phyloP scores from a whole-genome alignment of 2,888 invertebrate genomes.

The Drosophila niveifrons region DNA sequence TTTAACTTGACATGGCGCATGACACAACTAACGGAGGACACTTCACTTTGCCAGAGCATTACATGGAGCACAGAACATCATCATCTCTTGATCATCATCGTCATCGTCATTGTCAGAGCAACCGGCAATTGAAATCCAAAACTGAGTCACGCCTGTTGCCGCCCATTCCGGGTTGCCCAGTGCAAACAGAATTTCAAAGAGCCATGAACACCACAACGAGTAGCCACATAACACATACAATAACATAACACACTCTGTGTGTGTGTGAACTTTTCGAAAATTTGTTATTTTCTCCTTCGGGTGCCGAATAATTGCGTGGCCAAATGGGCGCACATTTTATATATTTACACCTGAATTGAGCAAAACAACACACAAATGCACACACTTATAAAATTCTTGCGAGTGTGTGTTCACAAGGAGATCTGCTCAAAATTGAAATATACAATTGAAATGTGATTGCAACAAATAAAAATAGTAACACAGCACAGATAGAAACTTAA shows the following conservation, averaged over 20 bases:
- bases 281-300: background rate
- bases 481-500: no score
- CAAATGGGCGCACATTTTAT: slow-evolving; percentile 5
- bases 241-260: background rate
- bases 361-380: background rate
- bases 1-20: slow-evolving; percentile 46
- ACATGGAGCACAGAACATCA: slow-evolving; percentile 2
- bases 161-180: background rate
- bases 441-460: no score
- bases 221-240: no score
- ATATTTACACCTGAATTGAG: slow-evolving; percentile 25
- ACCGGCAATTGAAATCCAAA: slow-evolving; percentile 13
- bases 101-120: slow-evolving; percentile 3
- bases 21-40: slow-evolving; percentile 30
- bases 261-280: background rate
- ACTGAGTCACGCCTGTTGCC: slow-evolving; percentile 37
- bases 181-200: background rate
- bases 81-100: slow-evolving; percentile 1
- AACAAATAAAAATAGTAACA: no score
- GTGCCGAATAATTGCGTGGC: slow-evolving; percentile 14
- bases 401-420: background rate
- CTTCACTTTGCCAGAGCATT: slow-evolving; percentile 4
- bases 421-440: background rate
- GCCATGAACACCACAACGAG: background rate
- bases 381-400: background rate